phyloP scores from a whole-genome alignment of 2,113 vertebrate genomes.

The Corythornis madagascariensis region DNA sequence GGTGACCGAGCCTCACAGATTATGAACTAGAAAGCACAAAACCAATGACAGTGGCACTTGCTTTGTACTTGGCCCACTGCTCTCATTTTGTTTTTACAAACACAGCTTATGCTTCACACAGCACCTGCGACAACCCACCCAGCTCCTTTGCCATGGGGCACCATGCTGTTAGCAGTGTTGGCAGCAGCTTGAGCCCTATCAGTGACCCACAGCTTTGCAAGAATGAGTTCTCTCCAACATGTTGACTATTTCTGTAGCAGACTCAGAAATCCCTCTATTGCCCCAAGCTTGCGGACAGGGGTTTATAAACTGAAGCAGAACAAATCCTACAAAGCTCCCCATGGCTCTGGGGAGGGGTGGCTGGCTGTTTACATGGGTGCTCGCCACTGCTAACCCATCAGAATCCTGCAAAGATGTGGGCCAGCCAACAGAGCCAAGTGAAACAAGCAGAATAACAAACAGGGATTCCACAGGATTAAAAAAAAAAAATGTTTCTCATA shows the following conservation, averaged over 20 bases:
- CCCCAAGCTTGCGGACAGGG: neutral
- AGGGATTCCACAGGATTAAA: neutral
- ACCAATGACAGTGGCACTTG: neutral
- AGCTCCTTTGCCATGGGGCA: neutral
- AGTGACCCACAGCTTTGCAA: rapidly evolving
- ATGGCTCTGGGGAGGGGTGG: neutral
- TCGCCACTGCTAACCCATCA: neutral
- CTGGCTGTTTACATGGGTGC: neutral
- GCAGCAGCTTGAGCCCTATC: neutral
- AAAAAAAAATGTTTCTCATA: conserved; percentile 43
- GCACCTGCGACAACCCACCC: neutral
- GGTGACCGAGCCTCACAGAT: neutral
- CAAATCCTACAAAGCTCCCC: neutral
- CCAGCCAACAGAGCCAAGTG: neutral
- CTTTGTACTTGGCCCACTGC: neutral
- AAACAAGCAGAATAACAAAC: conserved; percentile 42
- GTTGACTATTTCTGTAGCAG: neutral
- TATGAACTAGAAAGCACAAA: neutral
- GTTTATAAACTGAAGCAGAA: neutral
- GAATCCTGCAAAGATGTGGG: neutral
- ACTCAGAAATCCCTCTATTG: neutral
- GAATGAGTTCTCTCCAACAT: neutral
- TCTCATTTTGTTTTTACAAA: neutral
- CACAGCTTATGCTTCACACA: neutral
- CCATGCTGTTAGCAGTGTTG: rapidly evolving